Percentiles rank a stretch among this genome's conserved stretches.
phyloP scores from a whole-genome alignment of 1,140 invertebrate genomes.

The Cydia amplana region DNA sequence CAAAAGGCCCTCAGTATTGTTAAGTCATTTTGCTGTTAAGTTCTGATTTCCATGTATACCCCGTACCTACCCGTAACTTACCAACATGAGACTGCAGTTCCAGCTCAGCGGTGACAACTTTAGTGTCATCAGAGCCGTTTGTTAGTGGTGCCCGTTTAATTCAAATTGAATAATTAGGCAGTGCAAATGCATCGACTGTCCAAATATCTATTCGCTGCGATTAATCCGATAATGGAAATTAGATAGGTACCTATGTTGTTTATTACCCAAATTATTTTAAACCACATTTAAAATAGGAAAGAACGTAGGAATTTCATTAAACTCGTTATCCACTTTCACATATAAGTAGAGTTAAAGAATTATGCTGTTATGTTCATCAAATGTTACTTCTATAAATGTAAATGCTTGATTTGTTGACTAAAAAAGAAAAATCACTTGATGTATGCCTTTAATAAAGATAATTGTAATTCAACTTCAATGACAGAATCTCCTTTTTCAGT shows the following conservation, averaged over 20 bases:
- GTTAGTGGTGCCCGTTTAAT: conserved; percentile 5
- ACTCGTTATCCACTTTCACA: background rate
- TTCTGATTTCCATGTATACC: conserved; percentile 1
- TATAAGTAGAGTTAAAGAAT: too few relatives aligned
- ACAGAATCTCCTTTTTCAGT: too few relatives aligned
- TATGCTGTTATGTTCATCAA: too few relatives aligned
- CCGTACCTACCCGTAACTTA: background rate
- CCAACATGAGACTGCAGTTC: background rate
- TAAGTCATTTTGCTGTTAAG: conserved; percentile 16
- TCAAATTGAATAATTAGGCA: conserved; percentile 7
- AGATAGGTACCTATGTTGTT: background rate
- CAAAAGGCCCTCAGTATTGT: conserved; percentile 8
- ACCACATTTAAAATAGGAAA: background rate
- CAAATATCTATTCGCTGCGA: background rate
- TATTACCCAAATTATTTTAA: background rate
- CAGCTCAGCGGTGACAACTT: background rate
- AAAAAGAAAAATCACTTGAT: too few relatives aligned
- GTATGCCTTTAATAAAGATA: too few relatives aligned
- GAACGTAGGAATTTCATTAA: background rate
- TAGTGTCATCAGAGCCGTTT: background rate
- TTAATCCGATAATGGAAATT: conserved; percentile 8
- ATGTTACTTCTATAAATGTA: too few relatives aligned
- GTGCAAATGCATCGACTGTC: background rate
- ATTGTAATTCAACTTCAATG: too few relatives aligned
- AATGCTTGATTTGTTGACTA: too few relatives aligned